Conservation (phyloP, 2,888 invertebrate species). For the Meloe dianella region DNA sequence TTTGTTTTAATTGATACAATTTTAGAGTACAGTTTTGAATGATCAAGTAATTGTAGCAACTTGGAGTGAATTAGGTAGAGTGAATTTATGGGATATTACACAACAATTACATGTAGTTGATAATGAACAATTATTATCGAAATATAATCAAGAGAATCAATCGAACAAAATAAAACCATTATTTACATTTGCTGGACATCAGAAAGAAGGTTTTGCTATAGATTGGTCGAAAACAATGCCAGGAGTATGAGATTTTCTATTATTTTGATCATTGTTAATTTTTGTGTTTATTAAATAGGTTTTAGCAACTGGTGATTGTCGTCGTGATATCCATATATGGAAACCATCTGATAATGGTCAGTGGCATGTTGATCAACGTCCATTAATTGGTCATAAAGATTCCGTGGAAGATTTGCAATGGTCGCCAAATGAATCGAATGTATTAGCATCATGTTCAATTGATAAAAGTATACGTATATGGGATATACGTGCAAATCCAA, state of each 20-base stretch:
- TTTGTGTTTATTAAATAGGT: no score
- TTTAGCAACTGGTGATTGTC: constrained; percentile 93
- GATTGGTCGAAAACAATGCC: constrained; percentile 87
- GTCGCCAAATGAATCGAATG: constrained; percentile 94
- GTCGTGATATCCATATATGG: constrained; percentile 94
- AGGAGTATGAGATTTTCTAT: no score
- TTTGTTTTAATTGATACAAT: constrained; percentile 21
- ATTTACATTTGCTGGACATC: constrained; percentile 90
- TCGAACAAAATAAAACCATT: constrained; percentile 68
- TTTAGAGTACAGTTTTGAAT: constrained; percentile 67
- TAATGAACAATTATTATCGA: constrained; percentile 67
- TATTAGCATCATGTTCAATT: constrained; percentile 87
- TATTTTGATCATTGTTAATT: no score
- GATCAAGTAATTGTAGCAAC: constrained; percentile 81
- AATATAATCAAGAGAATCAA: constrained; percentile 68
- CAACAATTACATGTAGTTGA: constrained; percentile 82
- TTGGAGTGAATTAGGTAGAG: constrained; percentile 95
- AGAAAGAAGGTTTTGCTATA: constrained; percentile 91
- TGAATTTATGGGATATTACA: constrained; percentile 90
- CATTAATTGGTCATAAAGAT: constrained; percentile 83
- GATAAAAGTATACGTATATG: constrained; percentile 93
- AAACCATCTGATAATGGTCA: constrained; percentile 75
- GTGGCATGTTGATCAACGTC: constrained; percentile 92
- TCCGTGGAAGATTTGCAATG: constrained; percentile 99
- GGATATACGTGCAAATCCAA: constrained; percentile 88